Percentiles rank a stretch among this genome's conserved stretches.
Evolutionary conservation across 2,113 vertebrate genomes (phyloP).

Genomic region (Bagarius yarrelli): DNA sequence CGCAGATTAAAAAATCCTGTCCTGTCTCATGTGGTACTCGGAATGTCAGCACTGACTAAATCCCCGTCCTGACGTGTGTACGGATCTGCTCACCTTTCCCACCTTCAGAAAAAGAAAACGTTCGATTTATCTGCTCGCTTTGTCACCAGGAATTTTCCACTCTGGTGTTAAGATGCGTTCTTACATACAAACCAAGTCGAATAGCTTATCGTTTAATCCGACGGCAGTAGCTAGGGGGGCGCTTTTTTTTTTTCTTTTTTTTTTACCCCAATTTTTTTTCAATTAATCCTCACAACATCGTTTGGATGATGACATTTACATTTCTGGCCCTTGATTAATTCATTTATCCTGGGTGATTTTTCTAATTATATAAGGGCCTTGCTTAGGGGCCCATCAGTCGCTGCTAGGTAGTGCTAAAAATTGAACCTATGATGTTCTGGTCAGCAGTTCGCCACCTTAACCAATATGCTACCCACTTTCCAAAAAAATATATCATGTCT

Average conservation of each 20-base stretch:
- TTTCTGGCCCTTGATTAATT: neutral
- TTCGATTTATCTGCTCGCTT: constrained; percentile 73
- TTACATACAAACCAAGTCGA: constrained; percentile 79
- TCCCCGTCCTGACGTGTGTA: constrained; percentile 70
- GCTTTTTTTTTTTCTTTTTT: neutral
- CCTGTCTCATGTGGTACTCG: too few relatives aligned
- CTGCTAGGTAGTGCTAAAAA: too few relatives aligned
- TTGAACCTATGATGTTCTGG: too few relatives aligned
- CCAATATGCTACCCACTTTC: too few relatives aligned
- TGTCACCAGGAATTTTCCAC: constrained; percentile 77
- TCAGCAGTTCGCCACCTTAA: too few relatives aligned
- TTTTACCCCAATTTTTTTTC: constrained; percentile 13
- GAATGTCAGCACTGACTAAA: constrained; percentile 50
- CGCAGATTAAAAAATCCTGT: too few relatives aligned
- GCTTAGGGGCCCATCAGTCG: too few relatives aligned
- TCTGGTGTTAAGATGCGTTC: constrained; percentile 61
- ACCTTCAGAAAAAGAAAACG: constrained; percentile 61
- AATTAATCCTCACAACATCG: neutral
- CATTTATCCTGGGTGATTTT: neutral
- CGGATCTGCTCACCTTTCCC: constrained; percentile 69
- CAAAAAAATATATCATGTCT: too few relatives aligned
- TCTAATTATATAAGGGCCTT: too few relatives aligned
- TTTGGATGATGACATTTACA: neutral
- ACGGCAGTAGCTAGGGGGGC: constrained; percentile 64
- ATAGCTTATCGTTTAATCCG: constrained; percentile 76